These are phyloP conservation scores for Aplysina aerophoba DNA, from an alignment of 37 sponge, comb jelly and placozoan genomes.

Conservation along the genomic window DNA sequence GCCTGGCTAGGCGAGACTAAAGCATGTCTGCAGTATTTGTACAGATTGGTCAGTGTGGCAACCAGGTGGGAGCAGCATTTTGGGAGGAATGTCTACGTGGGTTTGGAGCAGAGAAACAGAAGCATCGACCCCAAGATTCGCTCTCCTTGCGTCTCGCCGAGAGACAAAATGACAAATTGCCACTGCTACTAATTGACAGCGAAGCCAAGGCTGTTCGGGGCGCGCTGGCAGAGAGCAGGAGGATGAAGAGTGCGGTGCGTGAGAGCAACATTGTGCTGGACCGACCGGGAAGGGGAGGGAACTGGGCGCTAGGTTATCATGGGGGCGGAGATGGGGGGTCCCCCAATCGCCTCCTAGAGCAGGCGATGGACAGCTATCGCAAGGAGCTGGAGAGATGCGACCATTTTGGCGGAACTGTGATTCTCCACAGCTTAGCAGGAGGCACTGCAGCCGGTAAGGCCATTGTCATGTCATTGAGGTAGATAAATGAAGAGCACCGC, in stretches of 20 bases:
- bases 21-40: constrained; percentile 71
- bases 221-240: not conserved
- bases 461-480: not conserved
- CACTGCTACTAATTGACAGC: constrained; percentile 62
- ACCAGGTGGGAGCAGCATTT: constrained; percentile 68
- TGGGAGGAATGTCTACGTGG: constrained; percentile 46
- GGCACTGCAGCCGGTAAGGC: constrained; percentile 88
- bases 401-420: constrained; percentile 54
- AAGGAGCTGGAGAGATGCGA: constrained; percentile 73
- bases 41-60: constrained; percentile 84
- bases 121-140: not conserved
- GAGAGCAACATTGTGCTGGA: constrained; percentile 36
- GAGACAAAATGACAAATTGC: constrained; percentile 42
- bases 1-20: too few relatives aligned
- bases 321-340: constrained; percentile 16
- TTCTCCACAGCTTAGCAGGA: constrained; percentile 85
- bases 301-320: constrained; percentile 84
- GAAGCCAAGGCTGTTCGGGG: constrained; percentile 60
- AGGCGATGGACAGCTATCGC: constrained; percentile 53
- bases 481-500: not conserved
- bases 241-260: constrained; percentile 1
- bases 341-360: constrained; percentile 18
- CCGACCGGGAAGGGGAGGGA: constrained; percentile 76
- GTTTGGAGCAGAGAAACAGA: not conserved
- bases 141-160: not conserved